These are phyloP conservation scores for Euplexia lucipara DNA, from an alignment of 2,888 invertebrate genomes.

Conservation along the genomic window DNA sequence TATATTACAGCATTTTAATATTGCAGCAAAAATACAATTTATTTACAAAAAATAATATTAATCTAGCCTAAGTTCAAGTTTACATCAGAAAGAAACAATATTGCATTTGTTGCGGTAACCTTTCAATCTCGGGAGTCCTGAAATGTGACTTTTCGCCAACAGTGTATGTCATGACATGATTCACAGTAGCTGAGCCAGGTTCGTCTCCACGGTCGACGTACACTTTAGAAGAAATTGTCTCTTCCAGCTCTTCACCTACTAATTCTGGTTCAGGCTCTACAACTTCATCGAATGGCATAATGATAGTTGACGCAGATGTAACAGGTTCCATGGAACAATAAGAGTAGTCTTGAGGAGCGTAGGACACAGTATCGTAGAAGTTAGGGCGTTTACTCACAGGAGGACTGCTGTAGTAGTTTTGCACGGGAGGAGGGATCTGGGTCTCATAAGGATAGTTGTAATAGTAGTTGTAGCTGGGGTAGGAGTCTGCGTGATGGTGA, in stretches of 20 bases:
- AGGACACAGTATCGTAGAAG: conserved; percentile 80
- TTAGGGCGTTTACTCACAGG: conserved; percentile 78
- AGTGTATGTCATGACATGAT: conserved; percentile 86
- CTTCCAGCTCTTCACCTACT: conserved; percentile 85
- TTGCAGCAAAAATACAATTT: conserved; percentile 35
- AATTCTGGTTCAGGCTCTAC: conserved; percentile 80
- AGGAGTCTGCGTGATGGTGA: conserved; percentile 62
- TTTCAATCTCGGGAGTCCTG: conserved; percentile 81
- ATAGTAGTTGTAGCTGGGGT: conserved; percentile 69
- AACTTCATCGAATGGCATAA: conserved; percentile 73
- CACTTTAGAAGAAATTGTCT: conserved; percentile 83
- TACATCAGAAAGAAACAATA: conserved; percentile 84
- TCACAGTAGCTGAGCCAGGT: conserved; percentile 82
- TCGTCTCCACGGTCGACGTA: conserved; percentile 81
- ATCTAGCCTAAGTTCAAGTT: conserved; percentile 44
- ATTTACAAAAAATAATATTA: conserved; percentile 44
- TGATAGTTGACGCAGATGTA: conserved; percentile 63
- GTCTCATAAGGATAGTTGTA: conserved; percentile 74
- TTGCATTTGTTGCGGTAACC: conserved; percentile 85
- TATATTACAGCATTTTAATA: conserved; percentile 35
- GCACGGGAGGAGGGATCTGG: conserved; percentile 74
- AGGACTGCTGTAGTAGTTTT: conserved; percentile 67
- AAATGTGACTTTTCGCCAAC: conserved; percentile 85
- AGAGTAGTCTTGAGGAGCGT: conserved; percentile 73
- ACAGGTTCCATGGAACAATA: conserved; percentile 77